Conservation (phyloP, 2,888 invertebrate genomes). For the Malacosoma neustria region DNA sequence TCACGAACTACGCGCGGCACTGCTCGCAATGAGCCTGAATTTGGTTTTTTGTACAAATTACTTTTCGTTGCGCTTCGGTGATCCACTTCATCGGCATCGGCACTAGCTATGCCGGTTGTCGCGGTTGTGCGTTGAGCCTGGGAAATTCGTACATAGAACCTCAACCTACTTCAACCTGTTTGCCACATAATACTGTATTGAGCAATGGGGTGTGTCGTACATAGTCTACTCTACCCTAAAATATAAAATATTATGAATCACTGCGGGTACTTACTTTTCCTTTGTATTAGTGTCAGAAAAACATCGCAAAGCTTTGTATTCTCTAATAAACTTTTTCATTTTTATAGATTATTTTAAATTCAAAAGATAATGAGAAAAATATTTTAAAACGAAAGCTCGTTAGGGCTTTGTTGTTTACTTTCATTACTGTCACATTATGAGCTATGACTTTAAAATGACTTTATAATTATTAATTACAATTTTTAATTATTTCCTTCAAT, state of each 20-base stretch:
- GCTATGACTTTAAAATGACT: too few species aligned
- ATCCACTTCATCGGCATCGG: constrained; percentile 52
- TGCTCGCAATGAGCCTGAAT: constrained; percentile 69
- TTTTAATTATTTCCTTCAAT: too few species aligned
- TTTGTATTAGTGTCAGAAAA: constrained; percentile 37
- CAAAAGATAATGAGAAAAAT: too few species aligned
- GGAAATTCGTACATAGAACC: not conserved
- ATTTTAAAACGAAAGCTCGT: too few species aligned
- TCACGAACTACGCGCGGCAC: constrained; percentile 63
- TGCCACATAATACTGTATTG: too few species aligned
- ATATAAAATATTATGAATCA: constrained; percentile 4
- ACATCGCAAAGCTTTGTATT: constrained; percentile 49
- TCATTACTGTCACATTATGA: too few species aligned
- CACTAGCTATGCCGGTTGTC: not conserved
- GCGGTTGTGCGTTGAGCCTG: not conserved
- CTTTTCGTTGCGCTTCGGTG: constrained; percentile 71
- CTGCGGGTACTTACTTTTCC: constrained; percentile 25
- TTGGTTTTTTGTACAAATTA: constrained; percentile 72
- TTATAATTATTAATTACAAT: too few species aligned
- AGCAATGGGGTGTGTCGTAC: constrained; percentile 5
- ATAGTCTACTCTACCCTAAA: constrained; percentile 2
- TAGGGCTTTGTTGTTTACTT: too few species aligned
- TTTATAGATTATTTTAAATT: not conserved
- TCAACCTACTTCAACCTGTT: too few species aligned
- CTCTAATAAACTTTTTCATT: constrained; percentile 62